A percentile compares a stretch with the other conserved stretches of the same genome.
Evolutionary conservation across 2,888 invertebrate species (phyloP).

Genomic region (Anorthoa munda): DNA sequence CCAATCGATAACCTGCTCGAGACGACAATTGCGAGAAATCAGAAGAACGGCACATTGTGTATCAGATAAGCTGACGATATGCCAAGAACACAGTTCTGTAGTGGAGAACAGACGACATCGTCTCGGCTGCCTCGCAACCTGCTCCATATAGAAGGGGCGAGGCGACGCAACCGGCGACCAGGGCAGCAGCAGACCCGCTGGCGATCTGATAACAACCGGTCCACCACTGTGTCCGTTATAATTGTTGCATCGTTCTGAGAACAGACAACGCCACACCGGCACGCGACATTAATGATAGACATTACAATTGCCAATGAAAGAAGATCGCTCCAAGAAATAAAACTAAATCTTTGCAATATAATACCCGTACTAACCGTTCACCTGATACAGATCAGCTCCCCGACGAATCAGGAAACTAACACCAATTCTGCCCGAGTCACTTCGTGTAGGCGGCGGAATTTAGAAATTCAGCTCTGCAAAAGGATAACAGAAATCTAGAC

Average conservation of each 20-base stretch:
- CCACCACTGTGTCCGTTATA: slow-evolving; percentile 9
- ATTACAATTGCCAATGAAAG: slow-evolving; percentile 7
- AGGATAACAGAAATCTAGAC: slow-evolving; percentile 20
- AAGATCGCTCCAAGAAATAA: slow-evolving; percentile 12
- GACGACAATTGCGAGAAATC: slow-evolving; percentile 38
- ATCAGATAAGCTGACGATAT: slow-evolving; percentile 30
- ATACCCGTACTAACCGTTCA: background rate
- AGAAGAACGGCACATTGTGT: slow-evolving; percentile 35
- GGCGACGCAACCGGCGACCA: too few relatives aligned
- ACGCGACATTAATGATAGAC: slow-evolving; percentile 10
- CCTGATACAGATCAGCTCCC: background rate
- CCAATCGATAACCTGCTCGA: slow-evolving; percentile 27
- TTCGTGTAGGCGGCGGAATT: background rate
- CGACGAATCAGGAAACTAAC: slow-evolving; percentile 12
- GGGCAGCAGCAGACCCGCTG: background rate
- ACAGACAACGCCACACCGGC: slow-evolving; percentile 2
- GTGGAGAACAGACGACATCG: slow-evolving; percentile 10
- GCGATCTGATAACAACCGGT: slow-evolving; percentile 20
- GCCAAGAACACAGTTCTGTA: slow-evolving; percentile 10
- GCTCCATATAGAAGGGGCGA: background rate
- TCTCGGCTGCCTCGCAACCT: slow-evolving; percentile 2
- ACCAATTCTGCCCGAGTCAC: background rate
- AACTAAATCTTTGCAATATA: background rate
- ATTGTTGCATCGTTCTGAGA: slow-evolving; percentile 5
- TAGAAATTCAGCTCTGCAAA: slow-evolving; percentile 20